A percentile compares a stretch with the other conserved stretches of the same genome.
Conservation (phyloP, 1,140 invertebrate genomes). For the Drosophila ambigua region DNA sequence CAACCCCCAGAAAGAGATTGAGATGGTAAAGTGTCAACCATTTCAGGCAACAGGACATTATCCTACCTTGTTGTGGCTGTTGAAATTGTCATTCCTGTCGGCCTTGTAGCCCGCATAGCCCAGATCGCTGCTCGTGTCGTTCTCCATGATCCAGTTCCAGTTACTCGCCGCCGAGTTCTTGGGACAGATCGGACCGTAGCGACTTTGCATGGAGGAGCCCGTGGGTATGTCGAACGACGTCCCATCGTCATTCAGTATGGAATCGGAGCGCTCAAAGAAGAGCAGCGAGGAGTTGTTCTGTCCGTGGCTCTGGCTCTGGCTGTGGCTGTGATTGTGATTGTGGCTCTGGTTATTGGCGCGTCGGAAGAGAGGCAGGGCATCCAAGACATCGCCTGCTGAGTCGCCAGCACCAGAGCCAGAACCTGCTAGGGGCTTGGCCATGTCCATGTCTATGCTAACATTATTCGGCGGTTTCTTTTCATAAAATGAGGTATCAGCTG, state of each 20-base stretch:
- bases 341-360: slow-evolving; percentile 26
- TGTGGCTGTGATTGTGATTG: slow-evolving; percentile 31
- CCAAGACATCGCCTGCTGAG: slow-evolving; percentile 28
- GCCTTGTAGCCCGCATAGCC: slow-evolving; percentile 49
- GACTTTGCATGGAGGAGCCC: slow-evolving; percentile 85
- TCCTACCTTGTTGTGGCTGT: slow-evolving; percentile 56
- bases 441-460: slow-evolving; percentile 63
- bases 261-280: slow-evolving; percentile 86
- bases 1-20: slow-evolving; percentile 6
- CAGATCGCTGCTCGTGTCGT: slow-evolving; percentile 45
- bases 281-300: slow-evolving; percentile 44
- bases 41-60: neutral
- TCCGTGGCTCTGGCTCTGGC: slow-evolving; percentile 20
- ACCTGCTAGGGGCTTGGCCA: slow-evolving; percentile 28
- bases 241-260: slow-evolving; percentile 88
- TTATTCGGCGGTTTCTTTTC: slow-evolving; percentile 80
- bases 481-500: slow-evolving; percentile 80
- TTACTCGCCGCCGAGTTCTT: slow-evolving; percentile 81
- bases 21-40: neutral
- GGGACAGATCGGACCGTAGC: slow-evolving; percentile 92
- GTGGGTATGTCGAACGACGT: slow-evolving; percentile 90
- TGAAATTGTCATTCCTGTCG: slow-evolving; percentile 53
- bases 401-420: slow-evolving; percentile 4
- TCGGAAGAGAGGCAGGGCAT: slow-evolving; percentile 47
- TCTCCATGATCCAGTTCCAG: slow-evolving; percentile 64